A percentile compares a stretch with the other conserved stretches of the same genome.
Conservation (phyloP, 2,113 vertebrate species). For the Hydropotes inermis region DNA sequence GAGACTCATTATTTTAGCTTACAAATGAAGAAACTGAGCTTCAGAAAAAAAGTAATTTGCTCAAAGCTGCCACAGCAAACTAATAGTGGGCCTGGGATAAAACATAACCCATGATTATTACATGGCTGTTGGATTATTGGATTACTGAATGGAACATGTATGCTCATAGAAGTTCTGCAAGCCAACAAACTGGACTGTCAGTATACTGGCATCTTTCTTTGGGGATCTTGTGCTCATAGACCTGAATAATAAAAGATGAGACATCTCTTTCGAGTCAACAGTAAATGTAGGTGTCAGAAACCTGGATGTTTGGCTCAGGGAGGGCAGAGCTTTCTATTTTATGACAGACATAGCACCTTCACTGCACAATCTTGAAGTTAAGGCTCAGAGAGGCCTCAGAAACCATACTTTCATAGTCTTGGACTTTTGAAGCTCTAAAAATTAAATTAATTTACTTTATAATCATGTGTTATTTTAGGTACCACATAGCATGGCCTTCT, state of each 20-base stretch:
- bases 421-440: background rate
- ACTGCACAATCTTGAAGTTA: background rate
- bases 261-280: background rate
- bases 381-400: background rate
- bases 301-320: background rate
- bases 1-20: background rate
- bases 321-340: background rate
- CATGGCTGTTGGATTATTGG: background rate
- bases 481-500: background rate
- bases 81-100: background rate
- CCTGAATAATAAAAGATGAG: background rate
- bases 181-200: no score
- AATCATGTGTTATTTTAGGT: slow-evolving; percentile 51
- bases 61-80: background rate
- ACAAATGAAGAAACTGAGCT: background rate
- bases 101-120: no score
- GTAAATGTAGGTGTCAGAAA: background rate
- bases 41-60: background rate
- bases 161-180: background rate
- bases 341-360: background rate
- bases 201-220: background rate
- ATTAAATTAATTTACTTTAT: background rate
- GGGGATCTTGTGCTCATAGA: background rate
- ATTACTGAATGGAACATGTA: no score
- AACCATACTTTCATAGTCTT: background rate